Evolutionary conservation across 2,888 invertebrate genomes (phyloP), one percentile per base, ranked within the genome.

Genomic region (Salticus scenicus): DNA sequence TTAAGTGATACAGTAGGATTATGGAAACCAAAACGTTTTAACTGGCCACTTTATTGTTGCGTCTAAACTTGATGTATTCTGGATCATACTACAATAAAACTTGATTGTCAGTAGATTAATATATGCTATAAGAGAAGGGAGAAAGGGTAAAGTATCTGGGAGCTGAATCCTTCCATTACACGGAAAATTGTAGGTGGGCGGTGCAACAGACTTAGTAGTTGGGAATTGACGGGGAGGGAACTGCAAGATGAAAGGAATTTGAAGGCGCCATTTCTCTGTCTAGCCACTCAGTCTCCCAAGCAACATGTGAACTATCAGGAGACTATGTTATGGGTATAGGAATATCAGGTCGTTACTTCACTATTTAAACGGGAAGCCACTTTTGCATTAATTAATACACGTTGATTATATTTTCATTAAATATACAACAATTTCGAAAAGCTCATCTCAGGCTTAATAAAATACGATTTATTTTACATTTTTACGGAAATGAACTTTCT

Each of bases 241-340:
- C 57, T 51, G 33, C 37, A 71, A 71, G 78, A 69, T 78, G 70
- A 78, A 67, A 51, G 30, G 47, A 64, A 78, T 28, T 70, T 37
- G 20, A 17, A 78, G 78, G 78, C 78, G 78, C 78, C 77, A 47
- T 10, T 14, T 20, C 37, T 27, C 77, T 37, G 70, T 70, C 77
- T 67, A 42, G 76, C 76, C 76, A 67, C 33, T 76, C 10, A 30
- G 76, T 27, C 76, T 76, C 76, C 76, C 51, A 5, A 78, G 78
- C 78, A 78, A 77, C 77, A 77, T 69, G 77, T 78, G 57, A 24
- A 37, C 4, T 7, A 37, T n/a, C n/a, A 4, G 57, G 57, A 24
- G 17, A 24, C 20, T 17, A 24, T 8, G 14, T 57, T 17, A 12
- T 8, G 47, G 47, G 47, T 12, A 2, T 47, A 2, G 47, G 47